Evolutionary conservation across 2,113 vertebrate species (phyloP).

Genomic region (Caloenas nicobarica): DNA sequence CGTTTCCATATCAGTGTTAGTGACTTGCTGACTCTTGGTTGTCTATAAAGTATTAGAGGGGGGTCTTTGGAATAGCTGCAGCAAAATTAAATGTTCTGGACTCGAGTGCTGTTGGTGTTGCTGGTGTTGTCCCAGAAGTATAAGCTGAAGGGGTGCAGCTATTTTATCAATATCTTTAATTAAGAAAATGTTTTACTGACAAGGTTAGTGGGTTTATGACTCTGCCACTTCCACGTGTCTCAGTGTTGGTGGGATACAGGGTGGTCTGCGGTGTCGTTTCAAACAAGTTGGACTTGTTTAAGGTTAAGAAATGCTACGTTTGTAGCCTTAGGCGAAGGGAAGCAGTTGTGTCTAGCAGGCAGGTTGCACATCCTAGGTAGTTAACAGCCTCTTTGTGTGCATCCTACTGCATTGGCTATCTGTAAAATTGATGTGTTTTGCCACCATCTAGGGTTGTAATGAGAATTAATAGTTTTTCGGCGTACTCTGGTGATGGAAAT

Average conservation of each 20-base stretch:
- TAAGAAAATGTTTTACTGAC: background rate
- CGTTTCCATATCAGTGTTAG: background rate
- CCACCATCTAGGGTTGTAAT: background rate
- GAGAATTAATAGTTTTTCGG: background rate
- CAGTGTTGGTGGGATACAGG: background rate
- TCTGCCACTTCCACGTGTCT: background rate
- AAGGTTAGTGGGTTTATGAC: background rate
- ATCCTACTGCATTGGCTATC: background rate
- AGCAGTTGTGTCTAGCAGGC: background rate
- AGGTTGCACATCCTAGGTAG: background rate
- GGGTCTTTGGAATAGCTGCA: background rate
- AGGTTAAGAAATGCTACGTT: background rate
- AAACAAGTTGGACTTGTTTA: background rate
- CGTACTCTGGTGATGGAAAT: background rate
- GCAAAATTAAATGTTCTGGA: background rate
- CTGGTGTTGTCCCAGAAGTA: background rate
- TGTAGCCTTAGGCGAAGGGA: background rate
- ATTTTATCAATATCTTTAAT: background rate
- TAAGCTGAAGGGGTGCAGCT: background rate
- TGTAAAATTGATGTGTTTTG: background rate
- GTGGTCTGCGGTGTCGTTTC: background rate
- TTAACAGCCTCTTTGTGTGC: background rate
- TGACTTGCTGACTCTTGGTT: background rate
- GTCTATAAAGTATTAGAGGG: background rate
- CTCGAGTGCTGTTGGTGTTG: background rate